Base-by-base conservation (phyloP, 2,888 invertebrate species). In the Cephus pygmeus region DNA sequence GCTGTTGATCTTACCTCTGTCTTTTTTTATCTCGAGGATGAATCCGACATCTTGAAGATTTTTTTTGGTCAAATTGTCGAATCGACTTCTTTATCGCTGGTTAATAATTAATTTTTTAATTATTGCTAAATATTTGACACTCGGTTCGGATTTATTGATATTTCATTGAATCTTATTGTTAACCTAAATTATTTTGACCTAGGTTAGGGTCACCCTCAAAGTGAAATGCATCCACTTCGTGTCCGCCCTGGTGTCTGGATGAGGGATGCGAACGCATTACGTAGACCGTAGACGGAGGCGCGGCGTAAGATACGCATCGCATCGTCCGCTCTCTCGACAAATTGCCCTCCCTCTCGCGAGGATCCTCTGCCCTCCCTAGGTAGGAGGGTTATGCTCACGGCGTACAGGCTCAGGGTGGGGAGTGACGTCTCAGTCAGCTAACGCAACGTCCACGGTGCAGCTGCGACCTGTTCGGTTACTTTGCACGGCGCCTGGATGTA, bases 261-360 rank as follows among this genome's bases (percentile, higher is more conserved):
- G 87, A 87, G 86, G 83, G 87, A 86, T 87, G 88, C 82, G 86
- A 85, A 80, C 82, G 83, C 85, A 85, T 86, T 86, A 86, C 86
- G 87, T 84, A 85, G 85, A 84, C 85, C 85, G 87, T 84, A 85
- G 86, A 86, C 83, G 82, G 85, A 86, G 88, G 85, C 86, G 87
- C 87, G 86, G 87, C 85, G 84, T 83, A 85, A 88, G 88, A 88
- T 89, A 88, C 88, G 86, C 85, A 88, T 89, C 87, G 87, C 85
- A 82, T 84, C 86, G 86, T 79, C 83, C 85, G 84, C 85, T 82
- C 84, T 80, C 35, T 68, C 86, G 88, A 89, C 89, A 89, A 90
- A 90, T 89, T 88, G 87, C 87, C 83, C 84, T 82, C 83, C 83
- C 85, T 85, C 85, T 80, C 80, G 82, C 79, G 79, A 79, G 77